These are phyloP conservation scores for Troides helena DNA, from an alignment of 2,888 invertebrate species.

Conservation along the genomic window DNA sequence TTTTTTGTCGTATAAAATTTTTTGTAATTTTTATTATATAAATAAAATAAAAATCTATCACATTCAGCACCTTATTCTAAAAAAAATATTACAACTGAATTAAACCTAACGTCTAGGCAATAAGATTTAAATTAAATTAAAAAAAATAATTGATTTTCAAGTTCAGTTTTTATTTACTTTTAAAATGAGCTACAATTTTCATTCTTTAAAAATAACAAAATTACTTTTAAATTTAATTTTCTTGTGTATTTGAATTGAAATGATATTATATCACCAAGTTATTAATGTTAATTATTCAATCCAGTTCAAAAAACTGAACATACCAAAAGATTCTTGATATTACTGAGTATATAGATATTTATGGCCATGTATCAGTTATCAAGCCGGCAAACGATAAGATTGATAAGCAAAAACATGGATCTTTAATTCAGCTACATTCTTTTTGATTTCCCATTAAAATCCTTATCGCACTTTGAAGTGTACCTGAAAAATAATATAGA, in stretches of 20 bases:
- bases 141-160: not conserved
- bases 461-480: not conserved
- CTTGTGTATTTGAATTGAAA: not conserved
- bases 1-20: too few species aligned
- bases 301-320: not conserved
- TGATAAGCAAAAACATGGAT: not conserved
- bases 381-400: not conserved
- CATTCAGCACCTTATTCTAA: too few species aligned
- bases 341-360: not conserved
- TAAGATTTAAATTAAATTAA: too few species aligned
- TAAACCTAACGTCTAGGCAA: too few species aligned
- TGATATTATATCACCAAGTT: not conserved
- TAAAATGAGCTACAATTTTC: too few species aligned
- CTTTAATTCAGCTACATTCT: not conserved
- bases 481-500: slow-evolving; percentile 3
- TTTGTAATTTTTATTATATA: too few species aligned
- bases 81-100: too few species aligned
- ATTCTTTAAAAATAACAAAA: too few species aligned
- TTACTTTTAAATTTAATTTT: too few species aligned
- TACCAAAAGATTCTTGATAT: not conserved
- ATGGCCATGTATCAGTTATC: not conserved
- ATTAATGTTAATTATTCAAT: not conserved
- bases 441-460: not conserved
- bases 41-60: too few species aligned
- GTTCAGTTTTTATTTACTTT: too few species aligned